Percentiles rank a stretch among this genome's conserved stretches.
These are phyloP conservation scores for Dioctria rufipes DNA, from an alignment of 2,888 invertebrate species.

Conservation along the genomic window DNA sequence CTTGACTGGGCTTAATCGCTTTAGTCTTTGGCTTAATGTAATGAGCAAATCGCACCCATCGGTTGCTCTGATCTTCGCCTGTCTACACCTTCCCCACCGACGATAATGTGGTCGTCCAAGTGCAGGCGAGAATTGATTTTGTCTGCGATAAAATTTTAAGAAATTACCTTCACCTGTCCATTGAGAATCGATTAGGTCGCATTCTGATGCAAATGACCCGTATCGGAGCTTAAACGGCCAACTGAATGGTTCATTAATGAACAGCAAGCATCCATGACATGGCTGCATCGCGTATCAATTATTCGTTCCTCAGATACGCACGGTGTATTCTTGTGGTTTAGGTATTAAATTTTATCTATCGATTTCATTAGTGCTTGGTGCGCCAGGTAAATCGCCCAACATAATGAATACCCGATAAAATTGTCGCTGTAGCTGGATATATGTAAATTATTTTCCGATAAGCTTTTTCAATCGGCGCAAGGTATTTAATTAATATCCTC, in stretches of 20 bases:
- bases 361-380: conserved; percentile 10
- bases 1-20: conserved; percentile 4
- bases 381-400: conserved; percentile 10
- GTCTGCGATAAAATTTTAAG: conserved; percentile 12
- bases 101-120: neutral
- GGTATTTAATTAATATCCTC: conserved; percentile 13
- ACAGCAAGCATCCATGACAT: neutral
- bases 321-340: neutral
- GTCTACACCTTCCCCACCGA: neutral
- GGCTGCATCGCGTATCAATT: neutral
- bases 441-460: conserved; percentile 26
- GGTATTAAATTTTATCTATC: neutral
- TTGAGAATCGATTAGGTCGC: conserved; percentile 34
- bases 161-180: conserved; percentile 42
- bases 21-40: conserved; percentile 8
- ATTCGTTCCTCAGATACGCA: neutral
- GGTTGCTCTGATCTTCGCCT: too few species aligned
- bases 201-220: conserved; percentile 41
- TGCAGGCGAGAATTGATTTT: conserved; percentile 17
- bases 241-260: neutral
- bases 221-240: neutral
- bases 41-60: neutral
- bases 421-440: conserved; percentile 1
- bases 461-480: neutral
- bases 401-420: conserved; percentile 6